These are phyloP conservation scores for Coremacera marginata DNA, from an alignment of 2,888 invertebrate species.

Conservation along the genomic window DNA sequence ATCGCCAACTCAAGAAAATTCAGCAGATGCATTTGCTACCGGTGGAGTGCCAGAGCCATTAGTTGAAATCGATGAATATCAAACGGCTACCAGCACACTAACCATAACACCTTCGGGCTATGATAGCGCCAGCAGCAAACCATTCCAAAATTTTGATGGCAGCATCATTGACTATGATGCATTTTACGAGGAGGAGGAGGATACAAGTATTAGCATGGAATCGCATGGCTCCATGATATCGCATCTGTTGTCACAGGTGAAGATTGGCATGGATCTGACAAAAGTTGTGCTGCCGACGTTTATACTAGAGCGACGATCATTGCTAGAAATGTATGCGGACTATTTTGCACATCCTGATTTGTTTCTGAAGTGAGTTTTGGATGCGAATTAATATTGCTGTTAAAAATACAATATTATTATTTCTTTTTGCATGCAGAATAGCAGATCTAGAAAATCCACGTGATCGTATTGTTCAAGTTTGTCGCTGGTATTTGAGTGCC, in stretches of 20 bases:
- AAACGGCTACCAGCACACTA: slow-evolving; percentile 55
- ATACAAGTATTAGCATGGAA: slow-evolving; percentile 92
- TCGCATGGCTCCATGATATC: slow-evolving; percentile 97
- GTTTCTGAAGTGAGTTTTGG: slow-evolving; percentile 81
- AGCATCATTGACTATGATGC: slow-evolving; percentile 86
- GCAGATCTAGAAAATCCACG: slow-evolving; percentile 87
- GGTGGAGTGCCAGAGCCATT: slow-evolving; percentile 50
- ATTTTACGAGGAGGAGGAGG: slow-evolving; percentile 90
- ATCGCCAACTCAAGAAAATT: slow-evolving; percentile 63
- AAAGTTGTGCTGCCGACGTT: slow-evolving; percentile 98
- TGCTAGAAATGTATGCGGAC: slow-evolving; percentile 99
- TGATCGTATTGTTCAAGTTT: slow-evolving; percentile 93
- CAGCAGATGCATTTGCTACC: slow-evolving; percentile 51
- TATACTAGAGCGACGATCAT: slow-evolving; percentile 95
- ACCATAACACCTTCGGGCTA: not conserved
- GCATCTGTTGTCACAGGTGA: slow-evolving; percentile 96
- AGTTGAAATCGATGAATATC: slow-evolving; percentile 62
- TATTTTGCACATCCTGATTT: slow-evolving; percentile 99
- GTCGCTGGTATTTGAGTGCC: slow-evolving; percentile 97
- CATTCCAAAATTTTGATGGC: slow-evolving; percentile 73
- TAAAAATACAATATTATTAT: not conserved
- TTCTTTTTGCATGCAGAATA: slow-evolving; percentile 75
- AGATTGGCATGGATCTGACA: slow-evolving; percentile 99
- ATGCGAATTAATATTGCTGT: not conserved
- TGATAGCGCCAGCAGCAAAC: not conserved